Evolutionary conservation across 2,888 invertebrate species (phyloP).

Genomic region (Norana najaformis): DNA sequence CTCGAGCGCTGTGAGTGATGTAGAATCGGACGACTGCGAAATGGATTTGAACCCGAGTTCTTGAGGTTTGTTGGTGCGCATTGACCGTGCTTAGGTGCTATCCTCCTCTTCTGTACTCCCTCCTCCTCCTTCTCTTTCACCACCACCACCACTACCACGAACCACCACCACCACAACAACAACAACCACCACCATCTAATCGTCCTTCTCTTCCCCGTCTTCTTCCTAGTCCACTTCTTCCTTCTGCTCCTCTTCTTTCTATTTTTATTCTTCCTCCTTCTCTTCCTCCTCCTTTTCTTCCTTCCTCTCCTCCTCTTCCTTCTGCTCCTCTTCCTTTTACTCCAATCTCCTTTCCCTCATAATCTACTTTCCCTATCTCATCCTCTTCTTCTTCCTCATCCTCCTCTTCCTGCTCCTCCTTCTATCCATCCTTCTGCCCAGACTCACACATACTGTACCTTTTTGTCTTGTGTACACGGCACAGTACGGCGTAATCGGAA

Average conservation of each 20-base stretch:
- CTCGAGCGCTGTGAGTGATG: not conserved
- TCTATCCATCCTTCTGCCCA: not conserved
- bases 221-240: not conserved
- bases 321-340: no score
- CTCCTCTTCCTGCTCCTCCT: not conserved
- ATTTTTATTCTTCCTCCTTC: no score
- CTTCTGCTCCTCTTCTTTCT: no score
- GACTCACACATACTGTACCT: no score
- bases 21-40: not conserved
- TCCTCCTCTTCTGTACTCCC: not conserved
- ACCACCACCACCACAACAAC: no score
- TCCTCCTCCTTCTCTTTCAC: not conserved
- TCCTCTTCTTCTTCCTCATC: not conserved
- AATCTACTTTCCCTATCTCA: no score
- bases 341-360: not conserved
- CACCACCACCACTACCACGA: no score
- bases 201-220: no score
- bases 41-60: not conserved
- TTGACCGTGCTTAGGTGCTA: not conserved
- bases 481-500: not conserved
- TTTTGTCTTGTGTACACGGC: not conserved
- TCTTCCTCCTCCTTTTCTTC: no score
- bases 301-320: not conserved
- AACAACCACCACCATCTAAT: no score
- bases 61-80: not conserved